A percentile compares a stretch with the other conserved stretches of the same genome.
Evolutionary conservation across 2,888 invertebrate species (phyloP).

Genomic region (Pollenia labialis): DNA sequence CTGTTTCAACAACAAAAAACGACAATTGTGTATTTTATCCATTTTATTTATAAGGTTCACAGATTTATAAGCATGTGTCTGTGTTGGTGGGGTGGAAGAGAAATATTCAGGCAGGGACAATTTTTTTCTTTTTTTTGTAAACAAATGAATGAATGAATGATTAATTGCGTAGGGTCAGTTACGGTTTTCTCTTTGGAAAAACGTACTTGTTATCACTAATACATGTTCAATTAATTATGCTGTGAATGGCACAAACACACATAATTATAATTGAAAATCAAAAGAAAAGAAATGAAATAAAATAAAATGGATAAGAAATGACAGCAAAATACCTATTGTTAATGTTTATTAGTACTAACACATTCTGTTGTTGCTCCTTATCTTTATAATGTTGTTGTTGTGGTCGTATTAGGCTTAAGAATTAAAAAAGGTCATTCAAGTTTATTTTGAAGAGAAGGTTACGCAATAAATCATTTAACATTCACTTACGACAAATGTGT

Average conservation of each 20-base stretch:
- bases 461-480: slow-evolving; percentile 15
- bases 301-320: background rate
- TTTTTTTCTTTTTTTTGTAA: slow-evolving; percentile 10
- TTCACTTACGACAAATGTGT: slow-evolving; percentile 22
- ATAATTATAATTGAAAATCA: slow-evolving; percentile 23
- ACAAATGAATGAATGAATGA: slow-evolving; percentile 51
- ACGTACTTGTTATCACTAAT: slow-evolving; percentile 3
- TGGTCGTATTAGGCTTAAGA: slow-evolving; percentile 22
- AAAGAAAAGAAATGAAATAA: background rate
- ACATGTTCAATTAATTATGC: background rate
- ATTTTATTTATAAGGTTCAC: background rate
- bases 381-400: slow-evolving; percentile 8
- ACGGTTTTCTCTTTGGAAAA: background rate
- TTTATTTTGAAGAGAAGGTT: slow-evolving; percentile 43
- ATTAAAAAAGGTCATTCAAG: slow-evolving; percentile 45
- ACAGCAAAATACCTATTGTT: slow-evolving; percentile 9
- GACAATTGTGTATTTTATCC: too few relatives aligned
- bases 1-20: too few relatives aligned
- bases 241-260: background rate
- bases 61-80: slow-evolving; percentile 18
- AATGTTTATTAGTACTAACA: slow-evolving; percentile 43
- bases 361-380: background rate
- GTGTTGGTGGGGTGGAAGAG: background rate
- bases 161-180: slow-evolving; percentile 70
- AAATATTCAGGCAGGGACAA: background rate